Evolutionary conservation across 92 coral and sea anemone genomes (phyloP), one percentile per base, ranked within the genome.

Genomic region (Pocillopora meandrina): DNA sequence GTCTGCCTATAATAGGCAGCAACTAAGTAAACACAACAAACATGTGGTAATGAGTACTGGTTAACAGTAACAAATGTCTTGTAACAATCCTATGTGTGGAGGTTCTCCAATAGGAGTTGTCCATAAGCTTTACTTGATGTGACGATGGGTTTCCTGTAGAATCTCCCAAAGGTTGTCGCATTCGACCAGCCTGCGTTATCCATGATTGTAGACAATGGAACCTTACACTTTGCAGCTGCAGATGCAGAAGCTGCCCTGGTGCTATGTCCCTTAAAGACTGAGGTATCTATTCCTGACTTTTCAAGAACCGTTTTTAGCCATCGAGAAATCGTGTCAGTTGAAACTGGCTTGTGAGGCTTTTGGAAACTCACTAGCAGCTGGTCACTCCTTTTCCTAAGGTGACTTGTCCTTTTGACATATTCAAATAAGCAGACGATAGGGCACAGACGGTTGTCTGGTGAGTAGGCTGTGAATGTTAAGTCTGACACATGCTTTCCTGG

Each of bases 291-390:
- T 56, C 86, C 86, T 19, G 86, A 70, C 47, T 72, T 34, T 49
- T 33, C 67, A 42, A 71, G 77, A 35, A 72, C 69, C 70, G 76
- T 82, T 82, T 82, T 82, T 56, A 82, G 52, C 86, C 86, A 64
- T 6, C 87, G 72, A 58, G 58, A 15, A 72, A 83, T 47, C n/a
- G 87, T 74, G 61, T 23, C 81, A 58, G 72, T 60, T 26, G 81
- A 74, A 60, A 85, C 78, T 62, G 84, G 84, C 33, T 77, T 49
- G 78, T 77, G 21, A 74, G 88, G 91, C 78, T 74, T 47, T 74
- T 47, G 61, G 63, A 74, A 74, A 61, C 78, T 35, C 78, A 74
- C 12, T 74, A 74, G 61, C 61, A 74, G 78, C 78, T 74, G 78
- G 78, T 74, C 78, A n/a, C n/a, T 52, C 78, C 61, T 62, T 74